Conservation (phyloP, 2,113 vertebrate species). For the Hucho hucho region DNA sequence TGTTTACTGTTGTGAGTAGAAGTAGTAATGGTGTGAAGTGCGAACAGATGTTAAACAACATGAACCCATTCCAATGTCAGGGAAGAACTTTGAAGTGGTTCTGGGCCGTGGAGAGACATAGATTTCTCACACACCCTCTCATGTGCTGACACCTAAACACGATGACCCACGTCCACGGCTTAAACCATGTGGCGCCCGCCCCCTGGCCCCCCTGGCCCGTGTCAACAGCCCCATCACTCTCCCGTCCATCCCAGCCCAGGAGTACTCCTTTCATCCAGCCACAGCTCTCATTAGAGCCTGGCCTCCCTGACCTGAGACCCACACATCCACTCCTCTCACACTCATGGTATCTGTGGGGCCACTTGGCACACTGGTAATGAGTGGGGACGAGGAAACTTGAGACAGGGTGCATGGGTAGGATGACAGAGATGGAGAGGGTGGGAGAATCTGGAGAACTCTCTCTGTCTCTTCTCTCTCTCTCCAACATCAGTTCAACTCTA, state of each 20-base stretch:
- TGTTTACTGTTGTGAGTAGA: neutral
- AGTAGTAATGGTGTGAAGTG: slow-evolving; percentile 7
- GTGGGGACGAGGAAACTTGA: slow-evolving; percentile 54
- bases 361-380: slow-evolving; percentile 62
- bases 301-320: slow-evolving; percentile 26
- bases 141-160: slow-evolving; percentile 23
- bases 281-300: slow-evolving; percentile 32
- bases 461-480: neutral
- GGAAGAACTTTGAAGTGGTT: slow-evolving; percentile 27
- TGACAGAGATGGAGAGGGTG: slow-evolving; percentile 7
- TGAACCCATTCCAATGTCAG: slow-evolving; percentile 3
- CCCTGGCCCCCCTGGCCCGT: slow-evolving; percentile 1
- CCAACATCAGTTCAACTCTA: neutral
- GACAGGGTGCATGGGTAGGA: slow-evolving; percentile 3
- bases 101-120: neutral
- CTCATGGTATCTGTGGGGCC: neutral
- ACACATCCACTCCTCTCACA: slow-evolving; percentile 10
- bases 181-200: neutral
- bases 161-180: neutral
- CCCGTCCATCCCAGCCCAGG: neutral
- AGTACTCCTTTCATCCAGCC: slow-evolving; percentile 43
- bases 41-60: slow-evolving; percentile 14
- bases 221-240: slow-evolving; percentile 24
- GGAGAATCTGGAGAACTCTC: neutral
- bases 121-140: neutral